Percentiles rank a stretch among this genome's conserved stretches.
Evolutionary conservation across 2,888 invertebrate species (phyloP).

Genomic region (Cosmia pyralina): DNA sequence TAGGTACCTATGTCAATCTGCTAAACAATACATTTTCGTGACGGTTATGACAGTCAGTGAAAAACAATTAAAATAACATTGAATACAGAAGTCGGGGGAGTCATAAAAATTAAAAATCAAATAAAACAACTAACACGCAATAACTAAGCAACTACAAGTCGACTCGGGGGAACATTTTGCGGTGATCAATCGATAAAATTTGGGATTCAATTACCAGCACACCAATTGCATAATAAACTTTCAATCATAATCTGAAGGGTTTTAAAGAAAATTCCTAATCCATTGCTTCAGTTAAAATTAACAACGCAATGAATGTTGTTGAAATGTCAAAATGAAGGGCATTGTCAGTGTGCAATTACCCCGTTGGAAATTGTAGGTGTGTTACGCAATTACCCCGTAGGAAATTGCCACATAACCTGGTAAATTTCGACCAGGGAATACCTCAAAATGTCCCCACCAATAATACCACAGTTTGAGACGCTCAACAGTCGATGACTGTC

Average conservation of each 20-base stretch:
- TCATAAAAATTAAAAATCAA: slow-evolving; percentile 30
- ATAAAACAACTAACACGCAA: slow-evolving; percentile 47
- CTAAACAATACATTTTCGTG: neutral
- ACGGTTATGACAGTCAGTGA: neutral
- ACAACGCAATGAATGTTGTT: neutral
- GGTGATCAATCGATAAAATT: neutral
- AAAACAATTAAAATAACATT: slow-evolving; percentile 14
- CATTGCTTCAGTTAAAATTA: too few species aligned
- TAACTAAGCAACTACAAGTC: slow-evolving; percentile 55
- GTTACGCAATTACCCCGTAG: neutral
- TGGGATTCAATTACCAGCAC: neutral
- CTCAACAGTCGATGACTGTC: slow-evolving; percentile 37
- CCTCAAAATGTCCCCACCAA: slow-evolving; percentile 50
- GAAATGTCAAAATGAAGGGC: neutral
- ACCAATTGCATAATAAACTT: too few species aligned
- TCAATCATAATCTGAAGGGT: too few species aligned
- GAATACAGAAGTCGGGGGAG: slow-evolving; percentile 38
- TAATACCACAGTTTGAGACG: slow-evolving; percentile 75
- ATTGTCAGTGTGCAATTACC: neutral
- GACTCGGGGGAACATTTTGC: slow-evolving; percentile 33
- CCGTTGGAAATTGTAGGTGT: neutral
- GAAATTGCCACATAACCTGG: neutral
- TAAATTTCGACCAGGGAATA: neutral
- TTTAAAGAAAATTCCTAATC: neutral
- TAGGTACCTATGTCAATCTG: neutral